Conservation (phyloP, 2,888 invertebrate genomes). For the Camponotus fellah region DNA sequence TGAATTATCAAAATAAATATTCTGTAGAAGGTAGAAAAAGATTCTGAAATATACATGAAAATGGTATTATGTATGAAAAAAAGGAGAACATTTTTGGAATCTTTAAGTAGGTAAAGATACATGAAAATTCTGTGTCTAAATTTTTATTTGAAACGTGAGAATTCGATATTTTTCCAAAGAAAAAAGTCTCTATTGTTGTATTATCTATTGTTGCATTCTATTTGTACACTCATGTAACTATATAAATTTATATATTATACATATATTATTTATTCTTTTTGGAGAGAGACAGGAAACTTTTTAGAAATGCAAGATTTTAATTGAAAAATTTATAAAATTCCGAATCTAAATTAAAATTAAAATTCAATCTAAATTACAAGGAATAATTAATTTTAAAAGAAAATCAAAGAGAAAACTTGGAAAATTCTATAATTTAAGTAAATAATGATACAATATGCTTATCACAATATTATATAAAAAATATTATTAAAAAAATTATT, state of each 20-base stretch:
- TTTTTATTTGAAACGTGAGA: background rate
- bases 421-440: constrained; percentile 3
- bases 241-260: background rate
- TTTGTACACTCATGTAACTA: background rate
- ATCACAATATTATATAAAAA: constrained; percentile 24
- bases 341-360: background rate
- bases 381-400: background rate
- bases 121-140: background rate
- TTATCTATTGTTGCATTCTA: constrained; percentile 11
- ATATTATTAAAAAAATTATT: background rate
- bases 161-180: background rate
- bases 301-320: background rate
- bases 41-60: background rate
- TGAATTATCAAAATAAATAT: background rate
- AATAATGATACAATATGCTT: constrained; percentile 20
- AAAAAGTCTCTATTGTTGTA: background rate
- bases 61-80: background rate
- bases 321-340: background rate
- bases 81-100: background rate
- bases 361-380: background rate
- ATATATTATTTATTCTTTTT: background rate
- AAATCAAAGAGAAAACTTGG: background rate
- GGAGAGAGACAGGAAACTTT: background rate
- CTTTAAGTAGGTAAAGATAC: background rate
- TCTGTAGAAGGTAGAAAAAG: background rate